These are phyloP conservation scores for Scotopteryx bipunctaria DNA, from an alignment of 2,888 invertebrate genomes.

Conservation along the genomic window DNA sequence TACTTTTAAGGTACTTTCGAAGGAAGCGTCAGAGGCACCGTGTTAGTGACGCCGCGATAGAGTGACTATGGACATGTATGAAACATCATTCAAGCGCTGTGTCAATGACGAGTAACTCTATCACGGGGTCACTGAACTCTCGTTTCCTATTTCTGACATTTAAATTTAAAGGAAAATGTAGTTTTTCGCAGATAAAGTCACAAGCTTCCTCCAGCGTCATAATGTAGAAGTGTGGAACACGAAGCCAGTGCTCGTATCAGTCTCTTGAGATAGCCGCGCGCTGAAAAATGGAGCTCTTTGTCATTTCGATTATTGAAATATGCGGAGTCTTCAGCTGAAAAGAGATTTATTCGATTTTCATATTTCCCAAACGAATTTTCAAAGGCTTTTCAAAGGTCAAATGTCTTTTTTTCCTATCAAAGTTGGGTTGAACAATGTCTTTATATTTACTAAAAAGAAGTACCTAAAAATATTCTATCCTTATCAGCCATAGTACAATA, in stretches of 20 bases:
- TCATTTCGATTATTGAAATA: slow-evolving; percentile 48
- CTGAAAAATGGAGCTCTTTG: slow-evolving; percentile 40
- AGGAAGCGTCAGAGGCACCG: no score
- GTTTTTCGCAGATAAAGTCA: no score
- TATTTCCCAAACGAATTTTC: slow-evolving; percentile 24
- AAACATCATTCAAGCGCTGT: no score
- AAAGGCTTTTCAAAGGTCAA: slow-evolving; percentile 24
- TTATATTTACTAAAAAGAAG: slow-evolving; percentile 4
- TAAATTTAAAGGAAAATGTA: no score
- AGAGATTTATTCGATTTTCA: slow-evolving; percentile 28
- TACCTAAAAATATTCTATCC: no score
- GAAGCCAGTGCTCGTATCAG: slow-evolving; percentile 27
- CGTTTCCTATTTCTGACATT: no score
- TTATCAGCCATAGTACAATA: no score
- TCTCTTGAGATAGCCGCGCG: slow-evolving; percentile 34
- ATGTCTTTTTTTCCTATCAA: slow-evolving; percentile 6
- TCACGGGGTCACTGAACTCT: no score
- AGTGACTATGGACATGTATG: no score
- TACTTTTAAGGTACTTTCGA: no score
- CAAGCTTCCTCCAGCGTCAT: slow-evolving; percentile 2
- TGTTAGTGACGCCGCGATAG: no score
- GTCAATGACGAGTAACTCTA: no score
- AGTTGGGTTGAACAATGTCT: slow-evolving; percentile 1
- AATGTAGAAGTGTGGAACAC: slow-evolving; percentile 9
- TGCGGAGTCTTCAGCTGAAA: slow-evolving; percentile 29